Evolutionary conservation across 2,797 vertebrate genomes (phyloP).

Genomic region (Xenopus petersii): DNA sequence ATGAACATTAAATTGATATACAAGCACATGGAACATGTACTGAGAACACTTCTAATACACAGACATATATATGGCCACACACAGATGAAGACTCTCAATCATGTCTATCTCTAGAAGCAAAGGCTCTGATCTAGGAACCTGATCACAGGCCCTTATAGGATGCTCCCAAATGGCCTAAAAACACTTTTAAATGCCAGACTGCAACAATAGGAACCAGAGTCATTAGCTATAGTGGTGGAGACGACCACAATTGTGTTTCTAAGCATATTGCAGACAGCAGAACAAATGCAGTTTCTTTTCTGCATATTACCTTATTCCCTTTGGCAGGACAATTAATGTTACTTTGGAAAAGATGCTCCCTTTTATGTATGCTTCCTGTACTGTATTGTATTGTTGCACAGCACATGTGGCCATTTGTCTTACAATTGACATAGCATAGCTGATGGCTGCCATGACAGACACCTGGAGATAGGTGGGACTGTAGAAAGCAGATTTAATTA

Average conservation of each 20-base stretch:
- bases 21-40: no score
- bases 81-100: no score
- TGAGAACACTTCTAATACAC: no score
- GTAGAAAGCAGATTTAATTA: slow-evolving; percentile 27
- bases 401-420: slow-evolving; percentile 43
- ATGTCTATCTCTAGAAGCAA: no score
- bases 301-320: slow-evolving; percentile 29
- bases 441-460: slow-evolving; percentile 31
- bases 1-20: no score
- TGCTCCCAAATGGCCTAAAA: not conserved
- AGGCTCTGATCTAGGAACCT: not conserved
- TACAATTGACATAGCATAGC: slow-evolving; percentile 37
- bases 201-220: not conserved
- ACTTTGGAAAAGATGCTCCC: slow-evolving; percentile 30
- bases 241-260: slow-evolving; percentile 20
- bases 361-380: slow-evolving; percentile 31
- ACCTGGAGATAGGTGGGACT: slow-evolving; percentile 9
- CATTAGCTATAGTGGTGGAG: slow-evolving; percentile 14
- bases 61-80: no score
- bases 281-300: slow-evolving; percentile 25
- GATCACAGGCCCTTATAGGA: no score
- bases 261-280: slow-evolving; percentile 17
- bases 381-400: slow-evolving; percentile 20
- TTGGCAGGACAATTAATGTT: slow-evolving; percentile 37
- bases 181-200: not conserved